These are phyloP conservation scores for Actinernus sp. DNA, from an alignment of 92 coral and sea anemone species.

Conservation along the genomic window DNA sequence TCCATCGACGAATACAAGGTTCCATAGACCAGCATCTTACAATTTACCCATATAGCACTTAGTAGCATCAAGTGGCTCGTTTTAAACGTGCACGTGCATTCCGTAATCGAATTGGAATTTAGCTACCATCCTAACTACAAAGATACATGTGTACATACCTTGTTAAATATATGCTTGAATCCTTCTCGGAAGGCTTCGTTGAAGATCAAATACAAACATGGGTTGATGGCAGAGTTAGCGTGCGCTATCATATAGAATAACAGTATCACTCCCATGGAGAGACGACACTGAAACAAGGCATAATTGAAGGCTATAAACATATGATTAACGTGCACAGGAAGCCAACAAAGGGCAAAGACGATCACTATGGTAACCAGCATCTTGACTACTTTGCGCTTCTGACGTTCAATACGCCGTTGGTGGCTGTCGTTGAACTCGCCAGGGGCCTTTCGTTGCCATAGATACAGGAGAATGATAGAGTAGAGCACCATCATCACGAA, in stretches of 20 bases:
- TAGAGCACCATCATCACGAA: conserved; percentile 67
- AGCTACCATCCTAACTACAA: too few species aligned
- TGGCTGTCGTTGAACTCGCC: conserved; percentile 60
- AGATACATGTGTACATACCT: too few species aligned
- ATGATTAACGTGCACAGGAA: conserved; percentile 68
- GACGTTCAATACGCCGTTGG: conserved; percentile 54
- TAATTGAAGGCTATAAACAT: conserved; percentile 26
- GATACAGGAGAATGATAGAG: conserved; percentile 45
- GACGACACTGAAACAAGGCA: conserved; percentile 9
- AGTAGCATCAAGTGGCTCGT: too few species aligned
- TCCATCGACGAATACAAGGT: too few species aligned
- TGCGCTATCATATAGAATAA: conserved; percentile 51
- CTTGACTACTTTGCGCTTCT: conserved; percentile 64
- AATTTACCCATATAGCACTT: too few species aligned
- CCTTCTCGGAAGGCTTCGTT: conserved; percentile 71
- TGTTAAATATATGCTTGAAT: conserved; percentile 27
- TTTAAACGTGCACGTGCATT: too few species aligned
- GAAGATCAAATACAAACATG: conserved; percentile 78
- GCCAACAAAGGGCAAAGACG: conserved; percentile 77
- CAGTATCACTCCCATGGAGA: conserved; percentile 21
- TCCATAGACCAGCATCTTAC: too few species aligned
- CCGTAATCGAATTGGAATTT: too few species aligned
- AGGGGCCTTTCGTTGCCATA: conserved; percentile 69
- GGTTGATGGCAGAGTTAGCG: conserved; percentile 72
- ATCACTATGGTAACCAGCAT: conserved; percentile 77